Conservation (phyloP, 2,113 vertebrate genomes). For the Leucosticte australis region DNA sequence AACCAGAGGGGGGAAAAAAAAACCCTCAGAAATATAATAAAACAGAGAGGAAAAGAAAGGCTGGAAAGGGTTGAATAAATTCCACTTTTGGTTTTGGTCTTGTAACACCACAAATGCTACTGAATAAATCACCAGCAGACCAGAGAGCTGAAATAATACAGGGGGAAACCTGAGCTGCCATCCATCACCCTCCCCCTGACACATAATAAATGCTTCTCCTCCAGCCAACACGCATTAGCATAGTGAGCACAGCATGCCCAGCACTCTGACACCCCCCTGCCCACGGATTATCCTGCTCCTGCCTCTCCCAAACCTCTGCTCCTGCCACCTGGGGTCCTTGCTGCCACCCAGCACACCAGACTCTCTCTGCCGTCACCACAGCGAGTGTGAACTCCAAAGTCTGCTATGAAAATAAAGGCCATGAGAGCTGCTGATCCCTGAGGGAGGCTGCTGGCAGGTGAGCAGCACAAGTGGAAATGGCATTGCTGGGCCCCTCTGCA, state of each 20-base stretch:
- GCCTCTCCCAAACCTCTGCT: background rate
- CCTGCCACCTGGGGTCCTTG: background rate
- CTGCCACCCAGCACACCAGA: background rate
- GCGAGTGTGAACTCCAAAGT: fast-evolving
- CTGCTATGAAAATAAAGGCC: background rate
- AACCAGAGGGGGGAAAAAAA: background rate
- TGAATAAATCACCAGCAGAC: slow-evolving; percentile 32
- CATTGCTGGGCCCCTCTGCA: background rate
- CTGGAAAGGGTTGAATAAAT: slow-evolving; percentile 39
- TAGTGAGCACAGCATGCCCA: background rate
- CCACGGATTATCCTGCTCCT: background rate
- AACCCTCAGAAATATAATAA: background rate
- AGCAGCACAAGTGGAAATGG: background rate
- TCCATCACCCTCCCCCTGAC: slow-evolving; percentile 33
- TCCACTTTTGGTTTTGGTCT: slow-evolving; percentile 40
- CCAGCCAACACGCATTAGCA: background rate
- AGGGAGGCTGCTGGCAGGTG: background rate
- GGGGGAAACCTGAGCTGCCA: background rate
- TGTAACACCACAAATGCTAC: slow-evolving; percentile 18
- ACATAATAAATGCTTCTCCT: slow-evolving; percentile 17
- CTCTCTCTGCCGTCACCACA: background rate
- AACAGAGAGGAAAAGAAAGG: background rate
- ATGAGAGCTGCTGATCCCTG: background rate
- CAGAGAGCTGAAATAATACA: slow-evolving; percentile 33
- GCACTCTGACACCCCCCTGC: background rate